phyloP scores from a whole-genome alignment of 2,113 vertebrate species.

The Corvus hawaiiensis region DNA sequence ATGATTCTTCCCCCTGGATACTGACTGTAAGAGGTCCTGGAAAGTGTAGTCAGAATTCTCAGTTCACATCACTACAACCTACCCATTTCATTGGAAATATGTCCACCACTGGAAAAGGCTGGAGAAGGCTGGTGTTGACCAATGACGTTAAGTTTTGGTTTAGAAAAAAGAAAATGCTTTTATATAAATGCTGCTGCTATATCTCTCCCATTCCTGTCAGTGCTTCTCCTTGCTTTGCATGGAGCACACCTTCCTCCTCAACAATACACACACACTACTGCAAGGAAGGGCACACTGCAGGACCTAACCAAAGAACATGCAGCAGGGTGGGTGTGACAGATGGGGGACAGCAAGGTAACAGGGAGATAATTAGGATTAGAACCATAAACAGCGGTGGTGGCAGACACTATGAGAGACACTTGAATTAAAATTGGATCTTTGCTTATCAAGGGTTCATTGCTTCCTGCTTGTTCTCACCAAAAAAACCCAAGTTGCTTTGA shows the following conservation, averaged over 20 bases:
- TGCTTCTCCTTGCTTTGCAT: neutral
- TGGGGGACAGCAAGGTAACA: neutral
- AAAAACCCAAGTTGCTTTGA: conserved; percentile 17
- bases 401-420: neutral
- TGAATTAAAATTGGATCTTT: conserved; percentile 15
- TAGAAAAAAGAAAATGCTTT: neutral
- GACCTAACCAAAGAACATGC: neutral
- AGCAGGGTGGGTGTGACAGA: neutral
- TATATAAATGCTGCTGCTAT: neutral
- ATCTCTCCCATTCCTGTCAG: neutral
- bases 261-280: neutral
- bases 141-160: neutral
- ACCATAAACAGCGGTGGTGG: neutral
- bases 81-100: neutral
- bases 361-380: neutral
- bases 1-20: neutral
- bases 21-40: neutral
- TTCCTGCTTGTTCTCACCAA: conserved; percentile 10
- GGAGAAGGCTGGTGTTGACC: neutral
- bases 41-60: neutral
- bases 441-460: conserved; percentile 6
- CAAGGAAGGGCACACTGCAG: neutral
- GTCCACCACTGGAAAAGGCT: neutral
- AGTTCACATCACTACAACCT: neutral
- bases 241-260: neutral